phyloP scores from a whole-genome alignment of 2,113 vertebrate species.

The Scophthalmus maximus region DNA sequence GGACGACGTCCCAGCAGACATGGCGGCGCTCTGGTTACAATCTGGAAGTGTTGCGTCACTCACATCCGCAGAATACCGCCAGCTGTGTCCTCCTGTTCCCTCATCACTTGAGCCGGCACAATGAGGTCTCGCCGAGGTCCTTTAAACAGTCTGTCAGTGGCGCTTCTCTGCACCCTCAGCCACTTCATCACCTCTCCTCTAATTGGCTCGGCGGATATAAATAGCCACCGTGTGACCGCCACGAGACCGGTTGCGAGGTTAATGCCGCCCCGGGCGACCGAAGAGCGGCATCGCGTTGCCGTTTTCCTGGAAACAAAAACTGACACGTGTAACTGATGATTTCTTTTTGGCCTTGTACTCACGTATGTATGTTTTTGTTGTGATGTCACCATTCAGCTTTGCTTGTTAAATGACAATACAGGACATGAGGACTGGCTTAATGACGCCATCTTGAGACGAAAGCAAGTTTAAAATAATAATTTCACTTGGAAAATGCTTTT shows the following conservation, averaged over 20 bases:
- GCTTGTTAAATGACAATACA: not conserved
- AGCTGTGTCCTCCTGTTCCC: slow-evolving; percentile 25
- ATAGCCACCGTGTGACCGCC: slow-evolving; percentile 68
- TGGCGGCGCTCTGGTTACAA: no score
- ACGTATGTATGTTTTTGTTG: not conserved
- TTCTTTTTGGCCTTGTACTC: not conserved
- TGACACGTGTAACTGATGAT: not conserved
- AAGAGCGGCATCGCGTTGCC: slow-evolving; percentile 12
- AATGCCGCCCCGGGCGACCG: slow-evolving; percentile 53
- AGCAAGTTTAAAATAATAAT: not conserved
- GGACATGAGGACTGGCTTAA: not conserved
- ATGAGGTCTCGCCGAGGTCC: slow-evolving; percentile 4
- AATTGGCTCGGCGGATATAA: slow-evolving; percentile 76
- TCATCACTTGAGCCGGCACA: not conserved
- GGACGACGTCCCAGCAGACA: no score
- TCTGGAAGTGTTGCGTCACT: not conserved
- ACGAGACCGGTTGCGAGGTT: slow-evolving; percentile 72
- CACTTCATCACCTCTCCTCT: slow-evolving; percentile 66
- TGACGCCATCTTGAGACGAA: not conserved
- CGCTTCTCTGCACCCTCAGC: slow-evolving; percentile 49
- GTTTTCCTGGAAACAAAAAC: slow-evolving; percentile 11
- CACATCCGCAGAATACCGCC: not conserved
- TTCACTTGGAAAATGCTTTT: not conserved
- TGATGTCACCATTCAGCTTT: not conserved
- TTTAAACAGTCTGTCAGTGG: slow-evolving; percentile 40